Base-by-base conservation (phyloP, 1,140 invertebrate species). In the Drosophila insularis region DNA sequence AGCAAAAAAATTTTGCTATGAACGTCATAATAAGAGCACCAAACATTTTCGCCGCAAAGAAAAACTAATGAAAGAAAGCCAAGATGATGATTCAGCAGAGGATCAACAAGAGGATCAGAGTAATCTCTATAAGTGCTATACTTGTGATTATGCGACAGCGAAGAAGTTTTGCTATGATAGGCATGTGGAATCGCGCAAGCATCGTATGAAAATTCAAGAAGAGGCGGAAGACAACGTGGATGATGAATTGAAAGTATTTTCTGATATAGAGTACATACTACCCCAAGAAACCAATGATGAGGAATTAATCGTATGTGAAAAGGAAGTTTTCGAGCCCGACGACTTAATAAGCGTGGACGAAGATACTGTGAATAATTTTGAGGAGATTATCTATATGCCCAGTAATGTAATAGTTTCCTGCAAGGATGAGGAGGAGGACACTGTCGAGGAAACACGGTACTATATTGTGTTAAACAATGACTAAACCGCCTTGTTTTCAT, bases 301-400 rank as follows among this genome's bases (percentile, higher is more conserved):
- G 6, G 4, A 50, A 10, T 37, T 13, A 17, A 14, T n/a, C 21
- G 13, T 55, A 8, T 56, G 67, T 1, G 63, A 74, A 21, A 46
- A 68, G 7, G 71, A 65, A 35, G 17, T 50, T 8, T 31, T 1
- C 2, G 63, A 37, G 11, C 32, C 10, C 6, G 32, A 59, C 2
- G 56, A 59, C 11, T 17, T 59, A 14, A 37, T 59, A 21, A 11
- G 13, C 2, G 56, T 19, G 56, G 14, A 74, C 2, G 63, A 74
- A 13, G 43, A 50, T 21, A 8, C 14, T 21, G 17, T 21, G 1
- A 46, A 35, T 4, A 37, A 55, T 10, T 27, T 43, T 6, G 43
- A 74, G 19, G 63, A 68, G 19, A 17, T 74, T 40, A 17, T 74
- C 0, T 74, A 68, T 39, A 19, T 68, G 17, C 71, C 72, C 19